Percentiles rank a stretch among this genome's conserved stretches.
Conservation (phyloP, 2,113 vertebrate species). For the Acrocephalus arundinaceus region DNA sequence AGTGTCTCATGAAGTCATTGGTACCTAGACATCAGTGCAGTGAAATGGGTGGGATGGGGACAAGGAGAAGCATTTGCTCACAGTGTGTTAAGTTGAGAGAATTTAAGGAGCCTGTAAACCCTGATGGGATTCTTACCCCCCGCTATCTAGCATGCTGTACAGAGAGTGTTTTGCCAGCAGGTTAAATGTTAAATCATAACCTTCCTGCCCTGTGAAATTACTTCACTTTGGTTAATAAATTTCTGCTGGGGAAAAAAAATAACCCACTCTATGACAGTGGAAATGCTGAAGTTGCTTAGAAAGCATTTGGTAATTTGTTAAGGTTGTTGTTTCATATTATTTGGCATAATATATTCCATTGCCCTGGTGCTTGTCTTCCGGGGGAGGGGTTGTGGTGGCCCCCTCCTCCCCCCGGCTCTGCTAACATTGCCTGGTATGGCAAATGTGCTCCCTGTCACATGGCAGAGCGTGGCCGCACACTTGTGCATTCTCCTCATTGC, state of each 20-base stretch:
- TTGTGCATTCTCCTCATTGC: conserved; percentile 54
- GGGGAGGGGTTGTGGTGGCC: neutral
- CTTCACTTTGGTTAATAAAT: conserved; percentile 26
- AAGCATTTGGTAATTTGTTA: neutral
- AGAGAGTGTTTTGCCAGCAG: neutral
- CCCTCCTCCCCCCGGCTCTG: neutral
- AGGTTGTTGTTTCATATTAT: neutral
- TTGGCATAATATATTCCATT: neutral
- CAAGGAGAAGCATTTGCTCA: neutral
- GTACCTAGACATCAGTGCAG: neutral
- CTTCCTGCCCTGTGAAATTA: conserved; percentile 5
- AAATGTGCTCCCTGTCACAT: conserved; percentile 11
- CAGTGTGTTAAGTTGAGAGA: neutral
- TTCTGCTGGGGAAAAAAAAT: neutral
- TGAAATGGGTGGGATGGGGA: neutral
- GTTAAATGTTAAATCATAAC: conserved; percentile 19
- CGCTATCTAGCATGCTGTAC: neutral
- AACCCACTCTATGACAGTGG: neutral
- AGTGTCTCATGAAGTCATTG: neutral
- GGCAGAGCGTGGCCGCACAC: neutral
- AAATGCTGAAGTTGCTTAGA: neutral
- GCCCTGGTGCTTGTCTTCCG: neutral
- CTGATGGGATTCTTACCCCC: neutral
- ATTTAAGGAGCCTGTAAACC: neutral
- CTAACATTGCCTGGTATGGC: neutral